A percentile compares a stretch with the other conserved stretches of the same genome.
Evolutionary conservation across 2,797 vertebrate species (phyloP).

Genomic region (Mormyrops attenuatus): DNA sequence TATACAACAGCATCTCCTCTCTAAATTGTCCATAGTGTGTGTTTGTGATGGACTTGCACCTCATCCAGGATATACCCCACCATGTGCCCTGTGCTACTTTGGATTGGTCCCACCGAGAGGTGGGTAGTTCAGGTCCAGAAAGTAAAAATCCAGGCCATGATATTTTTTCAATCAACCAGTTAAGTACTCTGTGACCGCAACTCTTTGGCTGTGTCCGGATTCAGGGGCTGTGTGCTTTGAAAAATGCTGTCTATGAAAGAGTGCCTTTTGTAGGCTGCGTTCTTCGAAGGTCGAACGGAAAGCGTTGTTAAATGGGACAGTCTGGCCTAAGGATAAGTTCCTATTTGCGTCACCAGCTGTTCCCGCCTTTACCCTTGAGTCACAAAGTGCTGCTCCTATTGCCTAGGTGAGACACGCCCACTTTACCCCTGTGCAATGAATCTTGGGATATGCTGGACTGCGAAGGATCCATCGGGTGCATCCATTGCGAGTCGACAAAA

Average conservation of each 20-base stretch:
- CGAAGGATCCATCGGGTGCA: background rate
- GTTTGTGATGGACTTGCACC: background rate
- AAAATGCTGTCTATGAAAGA: background rate
- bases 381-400: background rate
- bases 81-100: background rate
- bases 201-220: background rate
- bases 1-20: constrained; percentile 58
- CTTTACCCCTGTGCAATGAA: background rate
- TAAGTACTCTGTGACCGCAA: background rate
- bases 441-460: background rate
- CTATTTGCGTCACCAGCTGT: background rate
- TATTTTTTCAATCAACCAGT: background rate
- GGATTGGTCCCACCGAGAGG: background rate
- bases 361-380: background rate
- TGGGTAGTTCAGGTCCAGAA: background rate
- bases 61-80: background rate
- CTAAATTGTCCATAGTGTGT: background rate
- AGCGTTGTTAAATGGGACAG: background rate
- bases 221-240: background rate
- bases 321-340: background rate
- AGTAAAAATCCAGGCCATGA: background rate
- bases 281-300: background rate
- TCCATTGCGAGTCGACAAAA: background rate
- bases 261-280: background rate
- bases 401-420: background rate